These are phyloP conservation scores for Drosophila infuscata DNA, from an alignment of 2,888 invertebrate species.

Conservation along the genomic window DNA sequence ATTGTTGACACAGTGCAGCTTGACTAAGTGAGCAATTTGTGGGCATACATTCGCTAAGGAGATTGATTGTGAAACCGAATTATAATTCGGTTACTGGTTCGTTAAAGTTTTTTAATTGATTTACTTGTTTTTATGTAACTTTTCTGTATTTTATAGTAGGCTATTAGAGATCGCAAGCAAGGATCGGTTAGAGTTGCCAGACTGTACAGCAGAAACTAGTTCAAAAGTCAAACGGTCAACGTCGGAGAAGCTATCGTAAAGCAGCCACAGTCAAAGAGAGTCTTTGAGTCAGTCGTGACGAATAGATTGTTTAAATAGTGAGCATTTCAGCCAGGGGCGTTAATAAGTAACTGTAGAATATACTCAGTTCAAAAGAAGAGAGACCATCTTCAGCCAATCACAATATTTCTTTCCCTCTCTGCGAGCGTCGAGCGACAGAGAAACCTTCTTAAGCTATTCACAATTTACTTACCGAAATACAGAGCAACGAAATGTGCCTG, in stretches of 20 bases:
- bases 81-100: not conserved
- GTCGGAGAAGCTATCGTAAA: not conserved
- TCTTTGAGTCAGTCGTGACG: not conserved
- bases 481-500: not conserved
- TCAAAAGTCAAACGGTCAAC: not conserved
- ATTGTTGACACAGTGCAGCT: slow-evolving; percentile 45
- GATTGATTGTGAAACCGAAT: not conserved
- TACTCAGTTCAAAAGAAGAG: too few species aligned
- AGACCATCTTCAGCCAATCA: not conserved
- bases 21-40: slow-evolving; percentile 13
- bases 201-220: not conserved
- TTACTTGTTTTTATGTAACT: not conserved
- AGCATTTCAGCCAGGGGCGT: not conserved
- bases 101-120: not conserved
- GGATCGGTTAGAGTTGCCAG: not conserved
- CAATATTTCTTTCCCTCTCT: not conserved
- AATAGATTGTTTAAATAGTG: not conserved
- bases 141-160: not conserved
- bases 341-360: too few species aligned
- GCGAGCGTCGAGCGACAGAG: not conserved
- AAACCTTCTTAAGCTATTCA: slow-evolving; percentile 9
- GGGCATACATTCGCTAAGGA: not conserved
- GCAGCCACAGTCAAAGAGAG: not conserved
- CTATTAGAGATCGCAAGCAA: not conserved
- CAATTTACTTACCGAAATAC: slow-evolving; percentile 10